Base-by-base conservation (phyloP, 1,140 invertebrate genomes). In the Dreissena polymorpha region DNA sequence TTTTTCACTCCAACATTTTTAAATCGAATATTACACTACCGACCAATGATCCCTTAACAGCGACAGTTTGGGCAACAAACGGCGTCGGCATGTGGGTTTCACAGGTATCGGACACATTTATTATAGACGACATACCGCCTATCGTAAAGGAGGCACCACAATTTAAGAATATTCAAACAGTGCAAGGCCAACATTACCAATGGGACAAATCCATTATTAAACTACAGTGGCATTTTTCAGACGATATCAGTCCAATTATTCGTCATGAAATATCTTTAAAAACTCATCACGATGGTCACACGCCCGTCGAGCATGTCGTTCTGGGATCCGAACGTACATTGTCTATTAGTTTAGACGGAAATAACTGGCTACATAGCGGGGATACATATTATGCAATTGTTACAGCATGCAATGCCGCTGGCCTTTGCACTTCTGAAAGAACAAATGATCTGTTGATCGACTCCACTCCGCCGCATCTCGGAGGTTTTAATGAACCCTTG, bases 11-110 rank as follows among this genome's bases (percentile, higher is more conserved):
- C 25, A 53, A 76, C 14, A 49, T 82, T 39, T 5, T 39, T 10
- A 69, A 29, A 67, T n/a, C 78, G 7, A 70, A 51, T 53, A 23
- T 85, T n/a, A 39, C 63, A 13, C 53, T 86, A 16, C 73, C 86
- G 16, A 13, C 65, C 7, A 63, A 74, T 72, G 75, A 39, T 21
- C 67, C 73, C 23, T 57, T 86, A 10, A 85, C 78, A 53, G 79
- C 79, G 16, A 78, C 78, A 12, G 83, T 86, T 13, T 23, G 25
- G 18, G 83, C 77, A 12, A 14, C n/a, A 10, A 86, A 85, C 60
- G 67, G 74, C 51, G 83, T 65, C 16, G 86, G 79, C 10, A 29
- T 86, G 57, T 27, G 49, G 5, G 27, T 65, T 1, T 51, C 57
- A 25, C 27, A 53, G 10, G 27, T 39, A 50, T 86, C 86, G 13